phyloP scores from a whole-genome alignment of 92 coral and sea anemone species.

The Meandrina meandrites region DNA sequence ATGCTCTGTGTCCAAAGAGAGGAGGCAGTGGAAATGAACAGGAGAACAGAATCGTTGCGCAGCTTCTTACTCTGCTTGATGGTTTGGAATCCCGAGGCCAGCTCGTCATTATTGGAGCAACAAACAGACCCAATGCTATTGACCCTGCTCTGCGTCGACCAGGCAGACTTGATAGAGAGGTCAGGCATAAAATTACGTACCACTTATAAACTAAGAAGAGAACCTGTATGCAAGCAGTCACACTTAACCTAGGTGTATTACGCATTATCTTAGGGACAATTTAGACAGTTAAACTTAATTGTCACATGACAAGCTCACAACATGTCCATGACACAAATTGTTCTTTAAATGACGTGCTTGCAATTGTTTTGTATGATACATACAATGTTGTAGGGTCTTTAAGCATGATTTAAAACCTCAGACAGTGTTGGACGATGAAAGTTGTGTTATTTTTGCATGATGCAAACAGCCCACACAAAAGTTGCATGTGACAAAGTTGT shows the following conservation, averaged over 20 bases:
- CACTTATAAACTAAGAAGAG: neutral
- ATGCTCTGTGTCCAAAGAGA: conserved; percentile 94
- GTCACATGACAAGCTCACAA: no score
- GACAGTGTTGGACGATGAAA: no score
- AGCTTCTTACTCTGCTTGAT: conserved; percentile 91
- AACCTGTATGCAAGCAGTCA: neutral
- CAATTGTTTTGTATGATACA: no score
- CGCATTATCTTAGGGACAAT: no score
- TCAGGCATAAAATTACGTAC: conserved; percentile 3
- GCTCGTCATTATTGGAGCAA: conserved; percentile 90
- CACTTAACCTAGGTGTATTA: neutral
- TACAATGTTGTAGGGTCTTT: no score
- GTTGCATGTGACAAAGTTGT: no score
- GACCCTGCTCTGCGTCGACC: conserved; percentile 96
- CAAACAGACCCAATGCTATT: conserved; percentile 96
- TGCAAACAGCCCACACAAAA: no score
- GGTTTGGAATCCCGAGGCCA: conserved; percentile 74
- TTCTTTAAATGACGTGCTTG: no score
- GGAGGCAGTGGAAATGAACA: conserved; percentile 74
- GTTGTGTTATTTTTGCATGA: no score
- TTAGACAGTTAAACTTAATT: no score
- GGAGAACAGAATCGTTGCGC: conserved; percentile 91
- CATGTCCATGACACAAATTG: no score
- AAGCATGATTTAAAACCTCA: no score
- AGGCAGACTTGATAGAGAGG: conserved; percentile 99